Conservation (phyloP, 1,140 invertebrate genomes). For the Rhizoglyphus robini region DNA sequence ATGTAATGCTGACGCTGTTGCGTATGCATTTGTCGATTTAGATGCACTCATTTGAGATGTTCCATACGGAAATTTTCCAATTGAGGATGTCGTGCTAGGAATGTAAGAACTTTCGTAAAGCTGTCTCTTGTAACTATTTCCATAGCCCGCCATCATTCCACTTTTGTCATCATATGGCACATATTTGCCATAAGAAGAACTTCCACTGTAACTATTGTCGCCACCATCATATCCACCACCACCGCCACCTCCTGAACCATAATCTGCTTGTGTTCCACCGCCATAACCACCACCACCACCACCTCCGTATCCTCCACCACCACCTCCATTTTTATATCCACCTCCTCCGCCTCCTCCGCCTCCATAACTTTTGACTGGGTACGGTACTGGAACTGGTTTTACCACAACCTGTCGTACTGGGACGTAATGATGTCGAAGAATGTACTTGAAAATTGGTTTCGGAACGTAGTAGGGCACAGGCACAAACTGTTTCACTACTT, state of each 20-base stretch:
- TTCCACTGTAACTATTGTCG: neutral
- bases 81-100: neutral
- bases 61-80: neutral
- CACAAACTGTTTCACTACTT: conserved; percentile 8
- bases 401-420: neutral
- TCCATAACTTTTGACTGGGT: conserved; percentile 7
- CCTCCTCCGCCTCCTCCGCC: neutral
- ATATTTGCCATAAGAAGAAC: neutral
- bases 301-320: neutral
- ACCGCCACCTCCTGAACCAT: neutral
- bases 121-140: neutral
- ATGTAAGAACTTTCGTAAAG: neutral
- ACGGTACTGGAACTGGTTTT: conserved; percentile 12
- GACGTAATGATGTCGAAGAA: conserved; percentile 13
- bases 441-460: conserved; percentile 8
- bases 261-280: neutral
- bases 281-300: neutral
- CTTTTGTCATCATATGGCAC: neutral
- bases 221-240: neutral
- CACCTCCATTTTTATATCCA: neutral
- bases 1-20: neutral
- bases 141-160: neutral
- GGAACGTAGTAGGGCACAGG: conserved; percentile 8
- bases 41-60: neutral
- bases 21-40: neutral